Evolutionary conservation across 2,888 invertebrate genomes (phyloP).

Genomic region (Lithophane semibrunnea): DNA sequence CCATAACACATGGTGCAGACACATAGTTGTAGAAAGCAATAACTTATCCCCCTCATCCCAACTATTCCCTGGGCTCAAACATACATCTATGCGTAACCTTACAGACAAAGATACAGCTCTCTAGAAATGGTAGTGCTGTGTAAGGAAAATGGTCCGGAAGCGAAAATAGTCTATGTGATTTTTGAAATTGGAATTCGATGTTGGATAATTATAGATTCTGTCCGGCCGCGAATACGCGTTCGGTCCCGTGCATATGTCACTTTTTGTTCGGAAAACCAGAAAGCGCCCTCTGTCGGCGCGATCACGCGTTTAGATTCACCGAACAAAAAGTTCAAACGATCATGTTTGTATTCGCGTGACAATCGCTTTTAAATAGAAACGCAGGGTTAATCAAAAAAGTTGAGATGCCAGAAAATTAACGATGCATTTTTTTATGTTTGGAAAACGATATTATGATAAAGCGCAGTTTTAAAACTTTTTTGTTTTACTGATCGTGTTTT

Average conservation of each 20-base stretch:
- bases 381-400: not conserved
- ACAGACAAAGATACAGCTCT: constrained; percentile 63
- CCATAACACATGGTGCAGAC: constrained; percentile 88
- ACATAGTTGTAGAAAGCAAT: constrained; percentile 89
- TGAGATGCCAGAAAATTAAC: not conserved
- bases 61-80: constrained; percentile 88
- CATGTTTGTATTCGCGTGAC: too few species aligned
- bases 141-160: not conserved
- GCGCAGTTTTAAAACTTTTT: too few species aligned
- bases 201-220: too few species aligned
- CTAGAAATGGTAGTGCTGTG: constrained; percentile 47
- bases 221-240: too few species aligned
- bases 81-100: constrained; percentile 84
- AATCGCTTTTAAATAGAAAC: too few species aligned
- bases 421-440: not conserved
- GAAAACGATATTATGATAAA: not conserved
- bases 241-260: too few species aligned
- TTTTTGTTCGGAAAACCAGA: too few species aligned
- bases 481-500: not conserved
- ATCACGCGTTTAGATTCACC: too few species aligned
- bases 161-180: not conserved
- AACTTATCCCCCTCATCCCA: constrained; percentile 89
- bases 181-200: not conserved
- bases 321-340: too few species aligned
- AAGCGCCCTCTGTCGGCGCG: too few species aligned